phyloP scores from a whole-genome alignment of 1,140 invertebrate species.

The Papilio polyxenes region DNA sequence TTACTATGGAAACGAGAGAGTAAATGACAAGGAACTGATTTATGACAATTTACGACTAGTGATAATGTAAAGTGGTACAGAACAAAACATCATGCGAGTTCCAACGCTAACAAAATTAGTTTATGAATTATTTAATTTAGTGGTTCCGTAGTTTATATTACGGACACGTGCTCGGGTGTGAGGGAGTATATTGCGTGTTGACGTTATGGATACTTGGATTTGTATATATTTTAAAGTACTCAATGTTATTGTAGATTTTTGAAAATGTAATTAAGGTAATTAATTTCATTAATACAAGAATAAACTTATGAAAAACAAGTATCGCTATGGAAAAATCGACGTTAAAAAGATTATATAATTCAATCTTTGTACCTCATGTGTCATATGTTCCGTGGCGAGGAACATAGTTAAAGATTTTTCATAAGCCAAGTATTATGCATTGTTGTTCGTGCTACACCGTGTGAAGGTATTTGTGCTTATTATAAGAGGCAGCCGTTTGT shows the following conservation, averaged over 20 bases:
- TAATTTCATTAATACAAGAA: too few species aligned
- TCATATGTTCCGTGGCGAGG: too few species aligned
- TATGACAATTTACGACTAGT: constrained; percentile 19
- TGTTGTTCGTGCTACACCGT: background rate
- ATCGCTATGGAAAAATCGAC: too few species aligned
- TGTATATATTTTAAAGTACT: background rate
- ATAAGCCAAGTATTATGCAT: background rate
- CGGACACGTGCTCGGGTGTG: constrained; percentile 51
- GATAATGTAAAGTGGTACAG: constrained; percentile 20
- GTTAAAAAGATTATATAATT: too few species aligned
- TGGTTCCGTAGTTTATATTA: constrained; percentile 52
- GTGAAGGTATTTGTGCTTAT: background rate
- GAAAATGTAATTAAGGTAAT: too few species aligned
- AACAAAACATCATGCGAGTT: constrained; percentile 39
- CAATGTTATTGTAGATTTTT: too few species aligned
- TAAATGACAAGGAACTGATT: background rate
- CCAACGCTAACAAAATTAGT: constrained; percentile 47
- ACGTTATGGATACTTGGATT: constrained; percentile 46
- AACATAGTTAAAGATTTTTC: too few species aligned
- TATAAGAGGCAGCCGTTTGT: background rate
- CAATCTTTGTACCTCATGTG: too few species aligned
- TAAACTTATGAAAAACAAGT: too few species aligned
- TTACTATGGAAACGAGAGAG: background rate
- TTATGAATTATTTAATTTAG: constrained; percentile 61
- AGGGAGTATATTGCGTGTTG: constrained; percentile 36